Evolutionary conservation across 2,888 invertebrate species (phyloP), one percentile per base, ranked within the genome.

Genomic region (Glyphotaelius pellucidus): DNA sequence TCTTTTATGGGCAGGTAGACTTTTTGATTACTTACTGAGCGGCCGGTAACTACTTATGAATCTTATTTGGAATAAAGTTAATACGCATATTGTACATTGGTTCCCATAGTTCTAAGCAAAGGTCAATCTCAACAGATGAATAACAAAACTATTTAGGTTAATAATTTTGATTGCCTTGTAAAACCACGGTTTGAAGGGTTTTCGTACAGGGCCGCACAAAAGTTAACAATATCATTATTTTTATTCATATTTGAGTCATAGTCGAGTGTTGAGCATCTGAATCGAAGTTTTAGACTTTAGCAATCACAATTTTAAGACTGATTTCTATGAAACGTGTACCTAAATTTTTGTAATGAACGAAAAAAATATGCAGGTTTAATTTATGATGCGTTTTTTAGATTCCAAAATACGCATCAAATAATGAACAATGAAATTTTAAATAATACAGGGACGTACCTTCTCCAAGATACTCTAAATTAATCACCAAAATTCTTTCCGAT

Each of bases 121-220:
- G 67, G 67, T 67, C 67, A 67, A 67, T 67, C 67, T n/a, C 67
- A 67, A 67, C 25, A 67, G 25, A 67, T 67, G 67, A 67, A 67
- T 67, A 67, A 67, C 67, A 67, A 67, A 67, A 67, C 67, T 67
- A 67, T 67, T n/a, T 67, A 67, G 67, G 67, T 67, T 67, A 67
- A 67, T 67, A 67, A 67, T 67, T 67, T 67, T 67, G 67, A 67
- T 67, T 67, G 67, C 67, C n/a, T 67, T 67, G 67, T 67, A 67
- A 67, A 67, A 25, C 67, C 67, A 25, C 67, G 67, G 67, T 67
- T 67, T 67, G n/a, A 67, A 67, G 67, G 67, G 67, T 67, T 67
- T 67, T 67, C 67, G 9, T 67, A n/a, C 67, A 67, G 67, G 67
- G n/a, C n/a, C 67, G 67, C 7, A 67, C 25, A 5, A 19, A 19